These are phyloP conservation scores for Rallus limicola DNA, from an alignment of 2,113 vertebrate genomes.

Conservation along the genomic window DNA sequence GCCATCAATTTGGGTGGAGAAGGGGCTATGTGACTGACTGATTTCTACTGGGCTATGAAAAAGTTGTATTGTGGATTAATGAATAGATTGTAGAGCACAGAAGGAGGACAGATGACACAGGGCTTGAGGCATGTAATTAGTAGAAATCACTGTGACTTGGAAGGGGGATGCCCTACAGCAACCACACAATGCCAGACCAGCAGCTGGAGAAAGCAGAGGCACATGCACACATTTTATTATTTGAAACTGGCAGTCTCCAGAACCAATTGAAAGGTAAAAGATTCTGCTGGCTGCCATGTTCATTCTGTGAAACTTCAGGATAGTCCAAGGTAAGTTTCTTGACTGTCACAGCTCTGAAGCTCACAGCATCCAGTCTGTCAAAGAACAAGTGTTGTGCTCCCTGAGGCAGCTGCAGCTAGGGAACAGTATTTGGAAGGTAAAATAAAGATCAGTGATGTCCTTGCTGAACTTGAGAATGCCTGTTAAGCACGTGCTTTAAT, in stretches of 20 bases:
- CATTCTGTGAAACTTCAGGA: not conserved
- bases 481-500: conserved; percentile 47
- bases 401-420: not conserved
- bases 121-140: not conserved
- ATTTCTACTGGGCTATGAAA: not conserved
- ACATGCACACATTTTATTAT: not conserved
- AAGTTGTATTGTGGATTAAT: not conserved
- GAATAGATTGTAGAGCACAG: not conserved
- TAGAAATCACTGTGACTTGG: not conserved
- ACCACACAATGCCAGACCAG: not conserved
- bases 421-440: not conserved
- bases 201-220: not conserved
- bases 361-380: not conserved
- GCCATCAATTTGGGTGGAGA: accelerated
- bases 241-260: not conserved
- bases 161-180: not conserved
- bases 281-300: not conserved
- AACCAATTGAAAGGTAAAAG: not conserved
- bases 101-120: not conserved
- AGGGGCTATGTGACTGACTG: not conserved
- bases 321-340: not conserved
- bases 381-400: not conserved
- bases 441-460: not conserved
- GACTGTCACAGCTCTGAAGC: not conserved
- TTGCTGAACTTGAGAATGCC: conserved; percentile 11